Percentiles rank a stretch among this genome's conserved stretches.
Conservation (phyloP, 2,888 invertebrate species). For the Galeruca laticollis region DNA sequence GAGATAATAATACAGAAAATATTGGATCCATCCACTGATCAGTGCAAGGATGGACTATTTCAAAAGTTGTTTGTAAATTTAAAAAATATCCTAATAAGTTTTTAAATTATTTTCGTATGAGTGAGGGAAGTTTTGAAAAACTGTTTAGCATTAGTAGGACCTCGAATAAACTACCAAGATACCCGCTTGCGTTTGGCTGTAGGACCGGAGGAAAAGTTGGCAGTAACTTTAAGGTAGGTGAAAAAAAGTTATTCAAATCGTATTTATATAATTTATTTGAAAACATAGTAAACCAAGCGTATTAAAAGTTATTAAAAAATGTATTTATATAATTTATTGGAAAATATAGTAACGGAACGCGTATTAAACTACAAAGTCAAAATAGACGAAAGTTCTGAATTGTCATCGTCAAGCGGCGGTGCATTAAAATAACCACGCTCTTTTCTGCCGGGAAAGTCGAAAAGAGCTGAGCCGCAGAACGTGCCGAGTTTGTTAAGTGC, state of each 20-base stretch:
- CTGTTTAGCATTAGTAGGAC: background rate
- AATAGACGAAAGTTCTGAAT: background rate
- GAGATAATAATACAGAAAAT: too few species aligned
- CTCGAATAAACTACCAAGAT: background rate
- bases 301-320: background rate
- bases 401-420: background rate
- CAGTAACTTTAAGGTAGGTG: slow-evolving; percentile 1
- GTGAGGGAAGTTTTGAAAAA: too few species aligned
- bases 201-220: slow-evolving; percentile 9
- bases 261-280: background rate
- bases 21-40: too few species aligned
- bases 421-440: background rate
- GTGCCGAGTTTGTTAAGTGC: background rate
- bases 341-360: too few species aligned
- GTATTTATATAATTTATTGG: too few species aligned
- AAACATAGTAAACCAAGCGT: background rate
- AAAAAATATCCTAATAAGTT: too few species aligned
- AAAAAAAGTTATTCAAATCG: background rate
- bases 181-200: background rate
- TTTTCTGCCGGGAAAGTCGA: background rate
- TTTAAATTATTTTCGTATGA: too few species aligned
- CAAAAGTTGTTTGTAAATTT: too few species aligned
- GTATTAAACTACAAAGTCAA: too few species aligned
- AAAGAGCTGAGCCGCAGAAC: slow-evolving; percentile 1
- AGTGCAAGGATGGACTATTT: too few species aligned